Conservation (phyloP, 2,888 invertebrate genomes). For the Selenia dentaria region DNA sequence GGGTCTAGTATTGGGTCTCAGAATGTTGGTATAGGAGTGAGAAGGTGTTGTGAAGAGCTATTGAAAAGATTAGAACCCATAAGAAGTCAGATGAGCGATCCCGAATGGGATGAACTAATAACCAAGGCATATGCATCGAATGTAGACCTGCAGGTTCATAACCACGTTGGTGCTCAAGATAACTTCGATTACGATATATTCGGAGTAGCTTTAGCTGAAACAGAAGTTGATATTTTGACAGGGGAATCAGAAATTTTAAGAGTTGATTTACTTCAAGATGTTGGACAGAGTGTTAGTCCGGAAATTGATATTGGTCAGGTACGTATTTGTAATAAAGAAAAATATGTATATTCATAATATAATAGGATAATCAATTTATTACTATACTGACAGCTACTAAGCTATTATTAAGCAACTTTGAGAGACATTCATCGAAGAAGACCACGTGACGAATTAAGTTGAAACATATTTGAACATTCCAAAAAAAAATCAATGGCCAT, state of each 20-base stretch:
- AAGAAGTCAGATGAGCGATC: conserved; percentile 52
- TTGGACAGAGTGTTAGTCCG: conserved; percentile 86
- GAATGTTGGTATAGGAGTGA: conserved; percentile 81
- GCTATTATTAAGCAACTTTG: too few relatives aligned
- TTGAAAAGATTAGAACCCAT: conserved; percentile 69
- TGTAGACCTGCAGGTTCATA: conserved; percentile 57
- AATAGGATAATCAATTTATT: too few relatives aligned
- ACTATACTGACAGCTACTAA: too few relatives aligned
- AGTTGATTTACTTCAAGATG: conserved; percentile 87
- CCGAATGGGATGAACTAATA: conserved; percentile 76
- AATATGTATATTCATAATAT: too few relatives aligned
- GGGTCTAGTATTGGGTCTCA: conserved; percentile 89
- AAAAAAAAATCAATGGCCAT: too few relatives aligned
- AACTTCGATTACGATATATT: conserved; percentile 62
- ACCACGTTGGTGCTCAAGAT: conserved; percentile 41
- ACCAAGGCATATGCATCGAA: conserved; percentile 61
- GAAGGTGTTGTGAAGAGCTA: conserved; percentile 75
- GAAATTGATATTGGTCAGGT: conserved; percentile 87
- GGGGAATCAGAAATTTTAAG: conserved; percentile 86
- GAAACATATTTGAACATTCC: too few relatives aligned
- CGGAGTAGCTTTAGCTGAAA: conserved; percentile 85
- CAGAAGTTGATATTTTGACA: conserved; percentile 89
- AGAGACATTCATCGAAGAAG: too few relatives aligned
- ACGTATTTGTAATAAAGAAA: too few relatives aligned
- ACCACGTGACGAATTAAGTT: too few relatives aligned